Percentiles rank a stretch among this genome's conserved stretches.
Conservation (phyloP, 1,140 invertebrate genomes). For the Bombyx mori region ASM3026992v2 NC_085108.1:3550501-3551000, state of each 20-base stretch:
- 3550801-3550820: slow-evolving; percentile 2
- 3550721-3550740: background rate
- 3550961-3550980: background rate
- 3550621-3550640: too few species aligned
- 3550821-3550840: slow-evolving; percentile 1
- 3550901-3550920: slow-evolving; percentile 3
- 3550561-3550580: too few species aligned
- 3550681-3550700: background rate
- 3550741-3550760: background rate
- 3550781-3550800: background rate
- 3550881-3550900: slow-evolving; percentile 19
- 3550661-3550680: background rate
- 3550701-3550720: background rate
- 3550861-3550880: background rate
- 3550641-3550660: too few species aligned
- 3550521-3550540: too few species aligned
- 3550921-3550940: slow-evolving; percentile 1
- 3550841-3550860: slow-evolving; percentile 5
- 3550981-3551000: too few species aligned
- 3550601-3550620: too few species aligned
- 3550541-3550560: too few species aligned
- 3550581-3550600: too few species aligned
- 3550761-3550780: too few species aligned
- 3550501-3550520: too few species aligned
- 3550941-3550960: background rate